Base-by-base conservation (phyloP, 2,797 vertebrate genomes). In the Syngnathus acus region DNA sequence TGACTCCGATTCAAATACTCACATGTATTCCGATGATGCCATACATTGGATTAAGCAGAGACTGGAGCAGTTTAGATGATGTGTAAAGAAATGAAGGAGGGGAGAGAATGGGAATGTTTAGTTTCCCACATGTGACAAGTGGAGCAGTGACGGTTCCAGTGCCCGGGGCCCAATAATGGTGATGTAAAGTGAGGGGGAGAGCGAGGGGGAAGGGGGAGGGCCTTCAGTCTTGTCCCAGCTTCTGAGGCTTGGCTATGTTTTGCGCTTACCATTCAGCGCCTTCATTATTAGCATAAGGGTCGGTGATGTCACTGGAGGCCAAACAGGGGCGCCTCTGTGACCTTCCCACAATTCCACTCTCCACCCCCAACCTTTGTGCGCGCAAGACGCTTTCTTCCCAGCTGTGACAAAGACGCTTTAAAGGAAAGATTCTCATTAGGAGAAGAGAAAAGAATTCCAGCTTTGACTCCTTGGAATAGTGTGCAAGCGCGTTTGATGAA, bases 71-170 rank as follows among this genome's bases (percentile, higher is more conserved):
- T 62, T 57, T 45, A 26, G n/a, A 62, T 45, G 60, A 62, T 16
- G 60, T 62, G 42, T 47, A 23, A 45, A 69, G 64, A 71, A 66
- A 32, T 43, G 73, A 68, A 70, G 72, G 65, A 21, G 59, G 81
- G 72, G 64, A 62, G 55, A 54, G 82, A 71, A 65, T 62, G 54
- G 50, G 42, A 45, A 64, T 79, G 79, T 73, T 82, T 68, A 62
- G 76, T 84, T 82, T 78, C 77, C 84, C 81, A 83, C 73, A 84
- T 87, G 79, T 86, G 82, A 86, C 83, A 86, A 90, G 81, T 85
- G 82, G 87, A 88, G 87, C 87, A 87, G 80, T 78, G 83, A 84
- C 65, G 51, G 79, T 81, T 80, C 69, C 68, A 75, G 73, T 76
- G 78, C 81, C 78, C 69, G 68, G 73, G 78, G 82, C 80, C 72